Conservation (phyloP, 2,113 vertebrate genomes). For the Lipotes vexillifer region DNA sequence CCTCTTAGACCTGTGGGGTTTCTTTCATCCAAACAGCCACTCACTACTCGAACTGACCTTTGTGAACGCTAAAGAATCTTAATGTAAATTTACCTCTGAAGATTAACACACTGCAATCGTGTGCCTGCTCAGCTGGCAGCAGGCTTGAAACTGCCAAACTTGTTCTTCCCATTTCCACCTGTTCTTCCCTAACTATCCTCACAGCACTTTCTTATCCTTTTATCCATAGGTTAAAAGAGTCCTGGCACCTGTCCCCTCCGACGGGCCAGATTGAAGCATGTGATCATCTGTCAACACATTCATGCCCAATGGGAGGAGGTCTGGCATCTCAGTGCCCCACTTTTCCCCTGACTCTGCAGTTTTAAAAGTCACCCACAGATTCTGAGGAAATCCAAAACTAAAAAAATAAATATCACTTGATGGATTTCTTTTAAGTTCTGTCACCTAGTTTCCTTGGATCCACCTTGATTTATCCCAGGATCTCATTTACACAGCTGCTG, state of each 20-base stretch:
- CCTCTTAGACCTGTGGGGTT: background rate
- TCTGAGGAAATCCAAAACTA: background rate
- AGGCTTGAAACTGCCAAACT: background rate
- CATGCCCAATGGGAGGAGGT: rapidly evolving
- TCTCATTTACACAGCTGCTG: background rate
- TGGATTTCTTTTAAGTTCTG: background rate
- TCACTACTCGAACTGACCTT: background rate
- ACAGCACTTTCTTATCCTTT: too few species aligned
- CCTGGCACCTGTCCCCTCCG: background rate
- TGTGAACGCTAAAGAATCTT: background rate
- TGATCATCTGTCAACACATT: background rate
- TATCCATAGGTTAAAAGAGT: background rate
- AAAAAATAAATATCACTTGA: background rate
- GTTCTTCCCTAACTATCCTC: background rate
- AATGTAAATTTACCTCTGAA: background rate
- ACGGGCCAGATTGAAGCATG: background rate
- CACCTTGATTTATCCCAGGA: background rate
- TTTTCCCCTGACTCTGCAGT: background rate
- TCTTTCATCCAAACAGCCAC: background rate
- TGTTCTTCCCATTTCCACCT: background rate
- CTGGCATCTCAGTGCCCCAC: background rate
- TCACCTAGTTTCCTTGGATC: background rate
- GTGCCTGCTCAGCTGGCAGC: background rate
- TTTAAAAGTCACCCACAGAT: background rate
- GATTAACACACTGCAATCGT: background rate